Base-by-base conservation (phyloP, 2,797 vertebrate genomes). In the Poeciliopsis gracilis region DNA sequence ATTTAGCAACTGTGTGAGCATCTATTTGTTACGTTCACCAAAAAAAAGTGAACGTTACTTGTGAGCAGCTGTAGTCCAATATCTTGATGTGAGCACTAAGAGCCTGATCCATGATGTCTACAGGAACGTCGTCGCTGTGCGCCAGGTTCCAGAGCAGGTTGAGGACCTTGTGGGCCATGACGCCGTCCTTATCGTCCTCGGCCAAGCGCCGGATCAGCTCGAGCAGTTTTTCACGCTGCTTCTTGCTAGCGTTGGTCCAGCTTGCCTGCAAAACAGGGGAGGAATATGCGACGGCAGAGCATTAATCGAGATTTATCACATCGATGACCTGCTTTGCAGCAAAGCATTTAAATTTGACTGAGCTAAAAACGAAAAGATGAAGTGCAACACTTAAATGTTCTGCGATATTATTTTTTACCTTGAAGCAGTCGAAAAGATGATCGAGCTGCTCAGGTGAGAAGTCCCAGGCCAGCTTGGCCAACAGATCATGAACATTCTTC, bases 41-140 rank as follows among this genome's bases (percentile, higher is more conserved):
- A 33, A 16, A 43, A 71, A 28, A 15, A 53, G 3, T 0, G 2
- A 57, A 73, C 59, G 72, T 85, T 93, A 99, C 98, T 97, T 99
- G 98, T 87, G 98, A 99, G 94, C 98, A 99, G 93, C 98, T 99
- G 88, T 99, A 99, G 95, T 99, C 98, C 92, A 99, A 83, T 88
- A 99, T 99, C 96, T 99, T 99, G 92, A 99, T 99, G 94, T 99
- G 98, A 83, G 98, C 98, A 86, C 98, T 99, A 55, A 99, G 97
- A 87, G 98, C 98, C 94, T 99, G 97, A 93, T 99, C 98, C 98
- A 99, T 99, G 86, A 99, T 99, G 94, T 99, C 98, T 88, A 99
- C 98, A 83, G 98, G 98, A 47, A 99, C 98, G 85, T 99, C 98
- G 86, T 99, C 98, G 77, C 98, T 99, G 93, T 99, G 98, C 71